Conservation (phyloP, 1,140 invertebrate genomes). For the Bombus sibiricus region DNA sequence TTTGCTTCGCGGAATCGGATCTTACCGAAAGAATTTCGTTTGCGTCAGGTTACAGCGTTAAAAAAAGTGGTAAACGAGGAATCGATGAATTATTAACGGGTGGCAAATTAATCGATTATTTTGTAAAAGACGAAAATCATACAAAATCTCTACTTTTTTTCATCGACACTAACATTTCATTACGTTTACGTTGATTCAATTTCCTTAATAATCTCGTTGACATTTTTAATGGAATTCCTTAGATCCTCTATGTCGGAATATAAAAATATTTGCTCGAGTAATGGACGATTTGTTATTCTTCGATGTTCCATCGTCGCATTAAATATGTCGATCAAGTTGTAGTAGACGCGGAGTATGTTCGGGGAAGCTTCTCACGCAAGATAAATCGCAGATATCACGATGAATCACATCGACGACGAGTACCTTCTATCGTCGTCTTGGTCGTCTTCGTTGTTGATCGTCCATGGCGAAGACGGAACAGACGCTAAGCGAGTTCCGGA, state of each 20-base stretch:
- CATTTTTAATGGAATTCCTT: neutral
- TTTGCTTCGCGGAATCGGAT: neutral
- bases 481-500: neutral
- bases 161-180: neutral
- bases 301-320: neutral
- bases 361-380: neutral
- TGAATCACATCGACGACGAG: slow-evolving; percentile 14
- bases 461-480: slow-evolving; percentile 10
- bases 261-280: neutral
- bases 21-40: neutral
- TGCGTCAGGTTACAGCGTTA: neutral
- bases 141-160: neutral
- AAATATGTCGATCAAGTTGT: neutral
- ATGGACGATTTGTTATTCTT: neutral
- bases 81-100: no score
- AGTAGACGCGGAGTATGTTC: neutral
- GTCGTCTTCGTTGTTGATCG: slow-evolving; percentile 8
- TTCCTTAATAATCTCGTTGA: neutral
- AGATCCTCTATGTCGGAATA: neutral
- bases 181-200: neutral
- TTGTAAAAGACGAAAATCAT: no score
- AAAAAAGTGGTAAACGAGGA: neutral
- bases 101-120: neutral
- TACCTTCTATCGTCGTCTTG: neutral
- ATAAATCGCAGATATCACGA: slow-evolving; percentile 35